Base-by-base conservation (phyloP, 2,888 invertebrate genomes). In the Leucoma salicis region DNA sequence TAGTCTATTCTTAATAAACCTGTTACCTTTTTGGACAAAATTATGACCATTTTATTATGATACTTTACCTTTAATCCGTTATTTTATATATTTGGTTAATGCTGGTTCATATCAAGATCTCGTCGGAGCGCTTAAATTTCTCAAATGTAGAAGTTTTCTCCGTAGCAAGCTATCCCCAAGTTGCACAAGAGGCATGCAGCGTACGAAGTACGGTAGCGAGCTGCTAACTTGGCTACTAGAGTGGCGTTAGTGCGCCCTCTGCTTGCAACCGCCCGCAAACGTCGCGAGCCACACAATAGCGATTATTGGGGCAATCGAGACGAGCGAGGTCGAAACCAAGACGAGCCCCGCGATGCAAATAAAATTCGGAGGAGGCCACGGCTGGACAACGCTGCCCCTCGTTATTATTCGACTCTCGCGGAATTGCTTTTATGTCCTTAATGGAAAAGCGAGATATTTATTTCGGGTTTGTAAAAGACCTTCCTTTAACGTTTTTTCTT, bases 371-470 rank as follows among this genome's bases (percentile, higher is more conserved):
- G 72, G 70, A 81, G 78, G 74, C 79, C 75, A 70, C 73, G 73
- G 72, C 79, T 79, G 86, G 85, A 84, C 86, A 83, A 69, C 75
- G 77, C 79, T 82, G 82, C 73, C 82, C 86, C 82, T 86, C 84
- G 78, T 87, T 87, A 82, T 86, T 89, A 88, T 88, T 87, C 87
- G 79, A 72, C 80, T 82, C 86, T 85, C 84, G 86, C 79, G 75
- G 78, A 84, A 87, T 86, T 81, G 83, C 84, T 87, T 87, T 87
- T 84, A 86, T 86, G 78, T 75, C 80, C 80, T 80, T 86, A 87
- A 86, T 88, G 86, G 86, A 85, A 85, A 83, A 83, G 80, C 78
- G 78, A 80, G 79, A 82, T 84, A 83, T 86, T 83, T 85, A 85
- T 86, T 85, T 82, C 78, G 76, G 72, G 74, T 77, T 79, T 82